phyloP scores from a whole-genome alignment of 2,113 vertebrate species.

The Lampris megalopsis region DNA sequence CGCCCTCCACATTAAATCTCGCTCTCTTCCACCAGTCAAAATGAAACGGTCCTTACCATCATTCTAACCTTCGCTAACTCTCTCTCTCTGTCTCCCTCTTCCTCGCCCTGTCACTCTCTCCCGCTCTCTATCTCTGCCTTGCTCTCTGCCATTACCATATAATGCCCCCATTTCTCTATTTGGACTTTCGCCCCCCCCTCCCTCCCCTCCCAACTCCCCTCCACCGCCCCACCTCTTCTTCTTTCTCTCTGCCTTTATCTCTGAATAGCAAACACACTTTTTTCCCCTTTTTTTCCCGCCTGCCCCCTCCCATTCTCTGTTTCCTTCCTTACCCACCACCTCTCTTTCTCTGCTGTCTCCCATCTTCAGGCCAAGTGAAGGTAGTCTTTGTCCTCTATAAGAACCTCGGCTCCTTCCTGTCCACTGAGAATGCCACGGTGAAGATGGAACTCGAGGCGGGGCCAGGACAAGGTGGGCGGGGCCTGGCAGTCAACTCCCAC shows the following conservation, averaged over 20 bases:
- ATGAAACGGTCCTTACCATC: constrained; percentile 83
- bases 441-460: constrained; percentile 87
- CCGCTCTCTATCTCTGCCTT: constrained; percentile 62
- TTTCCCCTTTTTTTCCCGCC: background rate
- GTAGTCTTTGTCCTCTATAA: constrained; percentile 94
- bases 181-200: background rate
- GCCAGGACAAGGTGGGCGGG: constrained; percentile 65
- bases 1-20: constrained; percentile 82
- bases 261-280: constrained; percentile 18
- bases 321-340: constrained; percentile 9
- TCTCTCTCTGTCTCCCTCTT: constrained; percentile 68
- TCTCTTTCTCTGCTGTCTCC: constrained; percentile 13
- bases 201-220: constrained; percentile 13
- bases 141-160: constrained; percentile 64
- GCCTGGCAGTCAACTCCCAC: constrained; percentile 90
- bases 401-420: constrained; percentile 91
- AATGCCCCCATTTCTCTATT: constrained; percentile 60
- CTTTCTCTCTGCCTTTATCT: constrained; percentile 25
- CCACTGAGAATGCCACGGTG: constrained; percentile 92
- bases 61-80: constrained; percentile 82
- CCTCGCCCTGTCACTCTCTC: constrained; percentile 67
- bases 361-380: constrained; percentile 89
- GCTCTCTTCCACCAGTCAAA: constrained; percentile 78
- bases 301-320: constrained; percentile 2
- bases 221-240: constrained; percentile 5